Conservation (phyloP, 1,140 invertebrate genomes). For the Arion vulgaris region DNA sequence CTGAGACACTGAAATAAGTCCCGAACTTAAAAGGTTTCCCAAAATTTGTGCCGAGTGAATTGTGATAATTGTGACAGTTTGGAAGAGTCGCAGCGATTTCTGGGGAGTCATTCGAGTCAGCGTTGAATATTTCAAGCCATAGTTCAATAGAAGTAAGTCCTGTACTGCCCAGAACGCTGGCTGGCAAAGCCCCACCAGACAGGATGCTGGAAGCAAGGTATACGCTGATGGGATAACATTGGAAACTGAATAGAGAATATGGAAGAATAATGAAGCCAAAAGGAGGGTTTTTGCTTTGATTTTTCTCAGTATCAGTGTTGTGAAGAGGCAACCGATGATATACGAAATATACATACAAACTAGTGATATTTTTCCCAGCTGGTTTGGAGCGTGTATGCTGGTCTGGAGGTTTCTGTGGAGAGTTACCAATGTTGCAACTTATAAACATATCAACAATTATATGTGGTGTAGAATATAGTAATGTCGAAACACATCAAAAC, state of each 20-base stretch:
- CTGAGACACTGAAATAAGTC: conserved; percentile 46
- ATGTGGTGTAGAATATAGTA: too few species aligned
- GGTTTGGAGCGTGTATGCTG: conserved; percentile 43
- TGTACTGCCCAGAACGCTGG: conserved; percentile 51
- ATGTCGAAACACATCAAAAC: too few species aligned
- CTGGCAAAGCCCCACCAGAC: conserved; percentile 47
- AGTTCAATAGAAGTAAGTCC: conserved; percentile 44
- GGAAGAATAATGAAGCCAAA: conserved; percentile 44
- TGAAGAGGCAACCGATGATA: conserved; percentile 46
- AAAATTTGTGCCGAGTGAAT: conserved; percentile 51
- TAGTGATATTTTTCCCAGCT: conserved; percentile 49
- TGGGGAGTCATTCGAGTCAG: conserved; percentile 38
- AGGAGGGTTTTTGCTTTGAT: conserved; percentile 48
- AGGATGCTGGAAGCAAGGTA: conserved; percentile 48
- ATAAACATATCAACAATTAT: too few species aligned
- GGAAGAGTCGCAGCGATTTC: conserved; percentile 44
- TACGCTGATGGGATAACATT: conserved; percentile 50
- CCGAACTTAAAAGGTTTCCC: conserved; percentile 48
- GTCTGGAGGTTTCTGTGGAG: conserved; percentile 45
- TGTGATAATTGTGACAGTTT: conserved; percentile 47
- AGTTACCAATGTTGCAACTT: too few species aligned
- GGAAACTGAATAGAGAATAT: conserved; percentile 50
- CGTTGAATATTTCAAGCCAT: conserved; percentile 45
- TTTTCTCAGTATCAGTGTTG: conserved; percentile 33
- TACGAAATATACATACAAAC: conserved; percentile 49